Conservation (phyloP, 2,888 invertebrate species). For the Dioctria linearis region DNA sequence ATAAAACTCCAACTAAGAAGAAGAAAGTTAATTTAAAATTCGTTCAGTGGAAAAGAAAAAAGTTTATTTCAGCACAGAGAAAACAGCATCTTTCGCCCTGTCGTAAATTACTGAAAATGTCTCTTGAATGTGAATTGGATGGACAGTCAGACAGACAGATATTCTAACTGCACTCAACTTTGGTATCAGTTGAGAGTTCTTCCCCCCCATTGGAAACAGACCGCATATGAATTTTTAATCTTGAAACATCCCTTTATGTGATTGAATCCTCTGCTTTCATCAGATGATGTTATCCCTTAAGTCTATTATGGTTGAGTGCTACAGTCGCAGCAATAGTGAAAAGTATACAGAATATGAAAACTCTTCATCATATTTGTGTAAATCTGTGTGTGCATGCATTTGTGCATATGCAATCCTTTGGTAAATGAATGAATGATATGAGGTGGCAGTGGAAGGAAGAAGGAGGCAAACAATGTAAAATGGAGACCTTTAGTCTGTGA, state of each 20-base stretch:
- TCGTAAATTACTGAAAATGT: slow-evolving; percentile 42
- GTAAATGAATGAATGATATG: slow-evolving; percentile 41
- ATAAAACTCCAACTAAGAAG: slow-evolving; percentile 25
- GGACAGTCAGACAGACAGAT: slow-evolving; percentile 41
- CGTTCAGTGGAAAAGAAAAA: slow-evolving; percentile 42
- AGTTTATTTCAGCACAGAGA: slow-evolving; percentile 38
- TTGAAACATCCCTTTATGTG: slow-evolving; percentile 62
- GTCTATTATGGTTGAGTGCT: slow-evolving; percentile 61
- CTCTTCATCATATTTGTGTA: neutral
- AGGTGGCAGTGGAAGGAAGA: slow-evolving; percentile 5
- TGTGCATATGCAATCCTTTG: slow-evolving; percentile 18
- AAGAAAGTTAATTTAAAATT: slow-evolving; percentile 52
- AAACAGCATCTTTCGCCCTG: neutral
- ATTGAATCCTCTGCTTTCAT: slow-evolving; percentile 61
- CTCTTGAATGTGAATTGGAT: slow-evolving; percentile 42
- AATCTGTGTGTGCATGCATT: neutral
- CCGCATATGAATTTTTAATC: slow-evolving; percentile 63
- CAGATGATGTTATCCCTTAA: slow-evolving; percentile 61
- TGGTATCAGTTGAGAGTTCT: slow-evolving; percentile 44
- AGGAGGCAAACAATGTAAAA: slow-evolving; percentile 37
- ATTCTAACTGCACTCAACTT: slow-evolving; percentile 32
- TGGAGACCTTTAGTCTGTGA: slow-evolving; percentile 34
- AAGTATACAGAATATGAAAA: slow-evolving; percentile 58
- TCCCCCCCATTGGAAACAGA: slow-evolving; percentile 57
- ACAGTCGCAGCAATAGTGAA: slow-evolving; percentile 60